Conservation (phyloP, 2,113 vertebrate genomes). For the Accipiter cooperii region DNA sequence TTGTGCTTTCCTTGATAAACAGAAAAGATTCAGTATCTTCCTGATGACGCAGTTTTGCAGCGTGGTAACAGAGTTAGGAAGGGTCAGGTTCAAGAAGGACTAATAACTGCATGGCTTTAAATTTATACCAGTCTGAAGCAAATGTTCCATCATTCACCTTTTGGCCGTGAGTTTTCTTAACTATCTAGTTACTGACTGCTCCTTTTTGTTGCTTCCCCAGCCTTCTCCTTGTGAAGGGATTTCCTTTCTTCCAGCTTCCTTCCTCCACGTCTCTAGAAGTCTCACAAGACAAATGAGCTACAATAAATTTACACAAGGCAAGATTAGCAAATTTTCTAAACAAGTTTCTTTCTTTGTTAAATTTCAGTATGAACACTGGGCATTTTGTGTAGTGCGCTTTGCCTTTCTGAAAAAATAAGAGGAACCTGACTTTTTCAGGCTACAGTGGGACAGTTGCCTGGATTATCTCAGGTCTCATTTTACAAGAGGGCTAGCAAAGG, state of each 20-base stretch:
- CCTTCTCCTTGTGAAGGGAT: background rate
- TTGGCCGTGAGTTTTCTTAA: background rate
- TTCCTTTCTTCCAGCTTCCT: background rate
- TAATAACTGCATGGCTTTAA: background rate
- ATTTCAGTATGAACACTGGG: background rate
- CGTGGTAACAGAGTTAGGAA: background rate
- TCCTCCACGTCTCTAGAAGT: background rate
- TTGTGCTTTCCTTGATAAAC: background rate
- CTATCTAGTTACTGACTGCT: background rate
- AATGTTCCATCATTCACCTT: background rate
- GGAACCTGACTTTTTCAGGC: background rate
- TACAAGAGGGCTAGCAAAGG: background rate
- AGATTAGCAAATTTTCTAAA: background rate
- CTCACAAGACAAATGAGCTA: background rate
- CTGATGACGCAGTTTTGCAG: background rate
- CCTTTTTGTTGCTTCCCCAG: background rate
- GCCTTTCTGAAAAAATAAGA: background rate
- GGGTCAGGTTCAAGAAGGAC: background rate
- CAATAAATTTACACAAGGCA: background rate
- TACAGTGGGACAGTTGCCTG: background rate
- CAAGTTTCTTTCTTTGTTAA: background rate
- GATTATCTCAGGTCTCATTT: background rate
- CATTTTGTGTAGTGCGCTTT: accelerated
- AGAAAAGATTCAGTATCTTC: background rate
- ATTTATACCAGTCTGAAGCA: background rate